Base-by-base conservation (phyloP, 2,888 invertebrate species). In the Acrocyrtus sp. region DNA sequence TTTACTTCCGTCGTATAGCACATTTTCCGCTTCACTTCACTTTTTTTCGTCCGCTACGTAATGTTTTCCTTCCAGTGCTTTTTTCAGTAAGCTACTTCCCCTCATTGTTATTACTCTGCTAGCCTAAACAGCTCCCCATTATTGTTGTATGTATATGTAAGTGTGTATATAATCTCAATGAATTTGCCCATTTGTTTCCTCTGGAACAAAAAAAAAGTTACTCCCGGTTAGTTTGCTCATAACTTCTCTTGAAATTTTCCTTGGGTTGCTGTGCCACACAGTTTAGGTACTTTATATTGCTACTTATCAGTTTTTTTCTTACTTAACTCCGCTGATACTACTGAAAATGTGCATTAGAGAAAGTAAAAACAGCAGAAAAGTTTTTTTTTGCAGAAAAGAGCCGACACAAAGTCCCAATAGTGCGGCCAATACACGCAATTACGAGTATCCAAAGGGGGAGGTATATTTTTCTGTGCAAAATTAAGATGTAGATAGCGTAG, bases 1-100 rank as follows among this genome's bases (percentile, higher is more conserved):
- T n/a, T n/a, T n/a, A n/a, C n/a, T n/a, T n/a, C n/a, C n/a, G n/a
- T n/a, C n/a, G n/a, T 39, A 45, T 63, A 63, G 45, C 43, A 43
- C 43, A 53, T 63, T 63, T 63, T 63, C 43, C 5, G 22, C 62
- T 63, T 53, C 53, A 63, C 51, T 63, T 43, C 51, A 27, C 34
- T 48, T 17, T n/a, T 39, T 60, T n/a, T n/a, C n/a, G n/a, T n/a
- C n/a, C n/a, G n/a, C n/a, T n/a, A n/a, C n/a, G n/a, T n/a, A n/a
- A n/a, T n/a, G n/a, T 48, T 34, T 50, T 10, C 41, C 3, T 62
- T 48, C 19, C 34, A 21, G 8, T 60, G 43, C 43, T 45, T 39
- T 39, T 22, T 6, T 41, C 12, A 15, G 26, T 24, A 29, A 15
- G 47, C 45, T 60, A n/a, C 19, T 34, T 26, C 1, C 10, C 21